A percentile compares a stretch with the other conserved stretches of the same genome.
These are phyloP conservation scores for Eurois occulta DNA, from an alignment of 2,888 invertebrate genomes.

Conservation along the genomic window DNA sequence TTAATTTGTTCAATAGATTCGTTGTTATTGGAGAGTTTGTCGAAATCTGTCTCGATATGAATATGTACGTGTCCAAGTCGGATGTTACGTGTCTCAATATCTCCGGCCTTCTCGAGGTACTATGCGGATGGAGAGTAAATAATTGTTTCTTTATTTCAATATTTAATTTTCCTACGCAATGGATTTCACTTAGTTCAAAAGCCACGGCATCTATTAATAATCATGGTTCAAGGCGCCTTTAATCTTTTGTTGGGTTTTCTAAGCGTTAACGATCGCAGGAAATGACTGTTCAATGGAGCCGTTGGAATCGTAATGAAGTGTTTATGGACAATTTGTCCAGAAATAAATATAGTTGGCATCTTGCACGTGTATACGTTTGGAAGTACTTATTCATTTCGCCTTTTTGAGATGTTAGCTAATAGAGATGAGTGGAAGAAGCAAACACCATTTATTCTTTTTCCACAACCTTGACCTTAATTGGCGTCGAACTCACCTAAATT, in stretches of 20 bases:
- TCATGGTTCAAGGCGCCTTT: too few relatives aligned
- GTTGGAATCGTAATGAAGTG: not conserved
- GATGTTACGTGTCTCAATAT: conserved; percentile 68
- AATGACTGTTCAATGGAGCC: conserved; percentile 18
- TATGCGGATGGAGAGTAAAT: conserved; percentile 76
- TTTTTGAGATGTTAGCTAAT: not conserved
- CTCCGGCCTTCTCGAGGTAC: conserved; percentile 71
- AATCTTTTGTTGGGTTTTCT: conserved; percentile 5
- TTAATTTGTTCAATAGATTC: conserved; percentile 44
- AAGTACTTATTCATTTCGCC: conserved; percentile 6
- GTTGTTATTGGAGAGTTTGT: conserved; percentile 47
- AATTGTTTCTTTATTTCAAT: conserved; percentile 41
- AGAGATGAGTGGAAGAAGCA: not conserved
- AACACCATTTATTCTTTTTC: not conserved
- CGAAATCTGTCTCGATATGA: conserved; percentile 26
- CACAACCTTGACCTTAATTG: not conserved
- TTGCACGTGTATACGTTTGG: not conserved
- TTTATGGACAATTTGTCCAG: conserved; percentile 10
- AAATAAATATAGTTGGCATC: conserved; percentile 25
- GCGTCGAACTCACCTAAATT: not conserved
- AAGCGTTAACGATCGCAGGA: conserved; percentile 3
- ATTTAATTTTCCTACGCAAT: not conserved
- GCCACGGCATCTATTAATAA: not conserved
- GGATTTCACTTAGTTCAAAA: not conserved
- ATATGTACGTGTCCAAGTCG: conserved; percentile 68